These are phyloP conservation scores for Dallia pectoralis DNA, from an alignment of 2,797 vertebrate species.

Conservation along the genomic window DNA sequence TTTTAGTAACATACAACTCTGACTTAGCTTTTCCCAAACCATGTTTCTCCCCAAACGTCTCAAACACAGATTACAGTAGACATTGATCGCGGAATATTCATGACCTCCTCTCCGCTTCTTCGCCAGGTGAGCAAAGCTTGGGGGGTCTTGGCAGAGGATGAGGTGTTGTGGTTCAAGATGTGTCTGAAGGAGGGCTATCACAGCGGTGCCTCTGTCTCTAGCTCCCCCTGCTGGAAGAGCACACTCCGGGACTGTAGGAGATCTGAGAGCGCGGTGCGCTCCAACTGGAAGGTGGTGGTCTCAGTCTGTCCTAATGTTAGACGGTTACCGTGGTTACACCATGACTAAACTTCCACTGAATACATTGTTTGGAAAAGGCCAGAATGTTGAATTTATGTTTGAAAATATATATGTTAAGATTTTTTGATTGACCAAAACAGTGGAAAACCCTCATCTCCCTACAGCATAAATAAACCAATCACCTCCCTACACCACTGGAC, in stretches of 20 bases:
- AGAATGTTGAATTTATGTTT: no score
- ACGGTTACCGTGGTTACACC: no score
- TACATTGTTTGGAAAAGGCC: no score
- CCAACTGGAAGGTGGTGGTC: slow-evolving; percentile 93
- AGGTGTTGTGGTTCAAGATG: slow-evolving; percentile 87
- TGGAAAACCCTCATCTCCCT: no score
- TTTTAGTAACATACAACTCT: neutral
- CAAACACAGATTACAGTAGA: neutral
- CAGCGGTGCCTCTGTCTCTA: slow-evolving; percentile 74
- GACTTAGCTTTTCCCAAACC: neutral
- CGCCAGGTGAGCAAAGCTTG: slow-evolving; percentile 90
- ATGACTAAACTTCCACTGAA: no score
- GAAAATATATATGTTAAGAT: no score
- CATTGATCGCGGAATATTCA: neutral
- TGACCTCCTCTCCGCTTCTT: slow-evolving; percentile 3
- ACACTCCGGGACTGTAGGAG: slow-evolving; percentile 83
- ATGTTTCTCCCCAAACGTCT: neutral
- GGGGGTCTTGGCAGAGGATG: slow-evolving; percentile 89
- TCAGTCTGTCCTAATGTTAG: neutral
- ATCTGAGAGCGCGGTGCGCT: slow-evolving; percentile 77
- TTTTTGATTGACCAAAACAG: no score
- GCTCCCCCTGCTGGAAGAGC: slow-evolving; percentile 90
- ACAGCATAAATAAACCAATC: no score
- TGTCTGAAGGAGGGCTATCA: slow-evolving; percentile 85
- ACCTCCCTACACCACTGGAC: no score